Evolutionary conservation across 2,888 invertebrate genomes (phyloP).

Genomic region (Silvanus unidentatus): DNA sequence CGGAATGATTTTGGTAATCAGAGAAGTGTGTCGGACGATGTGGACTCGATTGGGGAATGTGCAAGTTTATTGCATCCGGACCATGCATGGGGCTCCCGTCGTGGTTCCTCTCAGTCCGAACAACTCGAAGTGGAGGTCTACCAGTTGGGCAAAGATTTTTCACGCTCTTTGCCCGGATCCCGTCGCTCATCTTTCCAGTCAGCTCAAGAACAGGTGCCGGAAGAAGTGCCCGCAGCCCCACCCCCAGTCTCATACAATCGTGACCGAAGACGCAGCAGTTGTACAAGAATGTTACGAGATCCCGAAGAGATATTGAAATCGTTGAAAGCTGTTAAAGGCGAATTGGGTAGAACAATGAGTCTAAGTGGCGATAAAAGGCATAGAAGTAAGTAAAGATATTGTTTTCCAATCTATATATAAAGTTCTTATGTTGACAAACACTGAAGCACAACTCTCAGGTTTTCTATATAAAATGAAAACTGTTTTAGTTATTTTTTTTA

Average conservation of each 20-base stretch:
- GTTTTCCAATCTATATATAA: background rate
- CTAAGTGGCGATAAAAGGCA: slow-evolving; percentile 60
- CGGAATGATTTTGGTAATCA: slow-evolving; percentile 70
- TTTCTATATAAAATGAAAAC: too few relatives aligned
- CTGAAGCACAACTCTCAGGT: slow-evolving; percentile 11
- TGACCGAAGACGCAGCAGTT: slow-evolving; percentile 74
- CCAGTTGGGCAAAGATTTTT: slow-evolving; percentile 79
- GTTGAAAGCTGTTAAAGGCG: slow-evolving; percentile 74
- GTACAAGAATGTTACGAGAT: slow-evolving; percentile 66
- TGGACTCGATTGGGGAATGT: slow-evolving; percentile 68
- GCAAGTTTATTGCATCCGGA: slow-evolving; percentile 78
- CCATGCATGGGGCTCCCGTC: slow-evolving; percentile 73
- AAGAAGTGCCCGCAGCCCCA: slow-evolving; percentile 50
- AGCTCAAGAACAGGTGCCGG: slow-evolving; percentile 49
- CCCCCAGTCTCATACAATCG: slow-evolving; percentile 54
- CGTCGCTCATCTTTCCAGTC: slow-evolving; percentile 77
- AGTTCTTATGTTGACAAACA: slow-evolving; percentile 8
- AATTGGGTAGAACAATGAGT: slow-evolving; percentile 77
- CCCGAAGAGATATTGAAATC: slow-evolving; percentile 80
- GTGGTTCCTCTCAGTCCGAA: slow-evolving; percentile 87
- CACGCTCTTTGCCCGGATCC: slow-evolving; percentile 78
- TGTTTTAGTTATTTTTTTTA: background rate
- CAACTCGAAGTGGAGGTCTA: slow-evolving; percentile 73
- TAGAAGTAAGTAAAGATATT: slow-evolving; percentile 46
- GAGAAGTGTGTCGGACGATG: slow-evolving; percentile 67